These are phyloP conservation scores for Passer domesticus DNA, from an alignment of 2,113 vertebrate species.

Conservation along the genomic window DNA sequence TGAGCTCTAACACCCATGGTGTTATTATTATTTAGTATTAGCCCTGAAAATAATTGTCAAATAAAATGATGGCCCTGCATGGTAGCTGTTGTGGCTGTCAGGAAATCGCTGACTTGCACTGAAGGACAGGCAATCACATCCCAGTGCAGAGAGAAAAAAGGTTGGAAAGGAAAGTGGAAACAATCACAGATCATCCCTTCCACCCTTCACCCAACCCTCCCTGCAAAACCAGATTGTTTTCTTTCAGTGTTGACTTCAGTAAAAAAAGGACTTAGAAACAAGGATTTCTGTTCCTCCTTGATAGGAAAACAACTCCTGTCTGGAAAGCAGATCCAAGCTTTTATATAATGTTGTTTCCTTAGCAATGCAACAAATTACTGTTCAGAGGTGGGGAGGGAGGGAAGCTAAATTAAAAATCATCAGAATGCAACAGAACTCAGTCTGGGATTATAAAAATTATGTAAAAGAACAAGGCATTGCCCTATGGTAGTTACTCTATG, in stretches of 20 bases:
- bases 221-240: neutral
- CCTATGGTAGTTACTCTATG: accelerated
- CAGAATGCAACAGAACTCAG: neutral
- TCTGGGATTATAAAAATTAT: neutral
- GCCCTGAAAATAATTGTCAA: neutral
- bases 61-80: neutral
- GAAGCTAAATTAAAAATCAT: neutral
- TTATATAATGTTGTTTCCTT: neutral
- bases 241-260: neutral
- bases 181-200: neutral
- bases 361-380: neutral
- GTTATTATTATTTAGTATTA: neutral
- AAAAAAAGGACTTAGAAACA: neutral
- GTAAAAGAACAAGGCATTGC: neutral
- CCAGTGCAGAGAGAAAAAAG: neutral
- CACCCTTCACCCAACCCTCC: neutral
- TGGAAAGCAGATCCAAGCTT: neutral
- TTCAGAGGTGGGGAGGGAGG: neutral
- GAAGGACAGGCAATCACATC: neutral
- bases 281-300: neutral
- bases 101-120: neutral
- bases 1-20: neutral
- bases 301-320: neutral
- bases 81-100: neutral
- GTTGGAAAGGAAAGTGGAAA: neutral